phyloP scores from a whole-genome alignment of 2,797 vertebrate genomes.

The Malacoctenus gilli region DNA sequence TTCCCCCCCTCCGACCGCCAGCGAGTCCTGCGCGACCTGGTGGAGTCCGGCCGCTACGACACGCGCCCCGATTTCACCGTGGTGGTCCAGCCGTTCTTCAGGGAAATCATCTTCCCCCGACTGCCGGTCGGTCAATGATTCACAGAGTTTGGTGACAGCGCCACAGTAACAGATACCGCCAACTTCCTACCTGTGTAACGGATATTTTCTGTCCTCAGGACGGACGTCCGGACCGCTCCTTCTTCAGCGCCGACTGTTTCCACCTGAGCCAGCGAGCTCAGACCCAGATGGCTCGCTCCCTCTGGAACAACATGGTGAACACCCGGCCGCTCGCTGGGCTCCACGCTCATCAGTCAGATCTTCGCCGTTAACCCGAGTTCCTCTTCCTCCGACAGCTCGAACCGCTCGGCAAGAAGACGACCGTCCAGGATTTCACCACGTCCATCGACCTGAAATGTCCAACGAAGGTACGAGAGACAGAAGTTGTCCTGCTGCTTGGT shows the following conservation, averaged over 20 bases:
- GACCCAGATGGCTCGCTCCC: conserved; percentile 83
- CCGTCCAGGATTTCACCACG: conserved; percentile 69
- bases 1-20: conserved; percentile 67
- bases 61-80: conserved; percentile 88
- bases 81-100: conserved; percentile 89
- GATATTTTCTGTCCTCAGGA: conserved; percentile 74
- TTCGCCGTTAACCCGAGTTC: too few species aligned
- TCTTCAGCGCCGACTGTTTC: conserved; percentile 90
- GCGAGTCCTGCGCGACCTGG: conserved; percentile 75
- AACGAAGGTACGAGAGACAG: conserved; percentile 76
- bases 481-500: neutral
- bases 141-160: neutral
- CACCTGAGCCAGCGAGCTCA: conserved; percentile 89
- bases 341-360: too few species aligned
- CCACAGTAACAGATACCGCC: too few species aligned
- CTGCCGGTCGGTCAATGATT: conserved; percentile 75
- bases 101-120: conserved; percentile 66
- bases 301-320: conserved; percentile 91
- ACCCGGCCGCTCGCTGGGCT: too few species aligned
- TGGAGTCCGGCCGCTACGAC: conserved; percentile 86
- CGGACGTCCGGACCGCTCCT: conserved; percentile 83
- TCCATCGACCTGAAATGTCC: conserved; percentile 81
- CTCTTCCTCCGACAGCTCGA: conserved; percentile 80
- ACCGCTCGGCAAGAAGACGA: conserved; percentile 83
- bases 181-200: too few species aligned